Base-by-base conservation (phyloP, 2,888 invertebrate species). In the Clostera curtula region DNA sequence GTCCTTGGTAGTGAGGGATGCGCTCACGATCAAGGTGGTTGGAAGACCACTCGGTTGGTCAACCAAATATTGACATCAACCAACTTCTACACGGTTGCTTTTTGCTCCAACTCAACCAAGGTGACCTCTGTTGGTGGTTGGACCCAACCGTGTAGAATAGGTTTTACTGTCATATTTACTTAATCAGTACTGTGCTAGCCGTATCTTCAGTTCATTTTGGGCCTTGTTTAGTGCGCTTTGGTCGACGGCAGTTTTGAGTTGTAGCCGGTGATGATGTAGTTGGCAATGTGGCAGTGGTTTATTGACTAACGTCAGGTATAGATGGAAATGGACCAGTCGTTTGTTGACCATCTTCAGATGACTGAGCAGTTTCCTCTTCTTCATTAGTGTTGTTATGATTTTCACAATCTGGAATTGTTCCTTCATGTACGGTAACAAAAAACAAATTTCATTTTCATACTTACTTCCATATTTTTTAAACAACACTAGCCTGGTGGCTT, bases 391-490 rank as follows among this genome's bases (percentile, higher is more conserved):
- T n/a, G n/a, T n/a, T n/a, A n/a, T n/a, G n/a, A n/a, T n/a, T n/a
- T n/a, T n/a, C n/a, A n/a, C n/a, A n/a, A n/a, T n/a, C n/a, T n/a
- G n/a, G n/a, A n/a, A n/a, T n/a, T n/a, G n/a, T 25, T 35, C 40
- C 24, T 38, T 43, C 27, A 42, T 27, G 29, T 43, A 33, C 24
- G 38, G 40, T 28, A 42, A 32, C 23, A 43, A 37, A 33, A 42
- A 42, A 24, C 33, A 27, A 40, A 41, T 42, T 27, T 42, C 37
- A 8, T 37, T 40, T 33, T 42, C 34, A 25, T 42, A 42, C 34
- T 22, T 42, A n/a, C n/a, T n/a, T n/a, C 42, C 40, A 41, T 31
- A 41, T 37, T 28, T 34, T 42, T 25, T 16, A 21, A 30, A 21
- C 19, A 25, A 20, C 24, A 25, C 25, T 25, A 25, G 19, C 25